Conservation (phyloP, 1,140 invertebrate genomes). For the Conus betulinus region DNA sequence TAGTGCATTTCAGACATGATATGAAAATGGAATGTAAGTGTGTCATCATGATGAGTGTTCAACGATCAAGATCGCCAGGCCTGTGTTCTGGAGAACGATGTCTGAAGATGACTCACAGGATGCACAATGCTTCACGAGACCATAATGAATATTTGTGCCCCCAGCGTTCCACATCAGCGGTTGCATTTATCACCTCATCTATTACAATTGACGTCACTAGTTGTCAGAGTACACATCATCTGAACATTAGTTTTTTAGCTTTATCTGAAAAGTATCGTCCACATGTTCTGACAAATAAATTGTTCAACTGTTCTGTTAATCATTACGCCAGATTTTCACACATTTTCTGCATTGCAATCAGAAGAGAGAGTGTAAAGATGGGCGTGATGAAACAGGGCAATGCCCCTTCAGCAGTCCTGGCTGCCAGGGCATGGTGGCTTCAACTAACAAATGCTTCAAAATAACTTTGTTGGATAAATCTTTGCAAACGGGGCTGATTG, state of each 20-base stretch:
- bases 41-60: neutral
- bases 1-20: neutral
- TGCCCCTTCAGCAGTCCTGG: constrained; percentile 21
- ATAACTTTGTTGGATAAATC: too few relatives aligned
- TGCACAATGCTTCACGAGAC: neutral
- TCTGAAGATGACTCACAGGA: neutral
- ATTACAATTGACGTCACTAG: neutral
- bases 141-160: neutral
- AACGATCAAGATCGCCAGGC: neutral
- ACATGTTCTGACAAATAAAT: neutral
- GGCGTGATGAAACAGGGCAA: constrained; percentile 2
- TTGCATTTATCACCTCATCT: neutral
- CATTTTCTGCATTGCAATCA: constrained; percentile 5
- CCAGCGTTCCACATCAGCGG: neutral
- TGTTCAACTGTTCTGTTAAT: constrained; percentile 1
- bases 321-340: neutral
- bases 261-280: neutral
- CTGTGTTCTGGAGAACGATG: neutral
- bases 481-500: neutral
- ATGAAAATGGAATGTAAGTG: neutral
- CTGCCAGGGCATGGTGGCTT: constrained; percentile 8
- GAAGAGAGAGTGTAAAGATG: neutral
- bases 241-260: neutral
- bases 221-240: neutral
- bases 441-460: neutral